A percentile compares a stretch with the other conserved stretches of the same genome.
These are phyloP conservation scores for Timandra comae DNA, from an alignment of 2,888 invertebrate species.

Conservation along the genomic window DNA sequence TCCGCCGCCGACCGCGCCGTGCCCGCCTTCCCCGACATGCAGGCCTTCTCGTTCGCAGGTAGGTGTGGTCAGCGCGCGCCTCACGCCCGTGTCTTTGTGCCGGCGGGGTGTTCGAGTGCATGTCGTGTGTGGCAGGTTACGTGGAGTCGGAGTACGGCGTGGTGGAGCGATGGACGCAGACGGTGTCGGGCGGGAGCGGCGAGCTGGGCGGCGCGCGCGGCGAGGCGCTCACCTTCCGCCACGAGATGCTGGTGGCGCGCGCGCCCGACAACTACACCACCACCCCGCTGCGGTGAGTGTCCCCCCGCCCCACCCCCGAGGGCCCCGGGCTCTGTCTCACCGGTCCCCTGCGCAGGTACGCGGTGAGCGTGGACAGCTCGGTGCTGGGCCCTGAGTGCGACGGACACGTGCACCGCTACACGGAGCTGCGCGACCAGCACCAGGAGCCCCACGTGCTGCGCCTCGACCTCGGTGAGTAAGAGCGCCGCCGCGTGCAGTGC, in stretches of 20 bases:
- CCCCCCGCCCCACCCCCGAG: no score
- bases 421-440: slow-evolving; percentile 26
- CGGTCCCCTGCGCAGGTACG: slow-evolving; percentile 42
- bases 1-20: slow-evolving; percentile 31
- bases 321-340: slow-evolving; percentile 6
- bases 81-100: background rate
- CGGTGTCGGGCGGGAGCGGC: slow-evolving; percentile 33
- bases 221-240: slow-evolving; percentile 46
- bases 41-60: slow-evolving; percentile 48
- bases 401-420: slow-evolving; percentile 52
- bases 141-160: slow-evolving; percentile 23
- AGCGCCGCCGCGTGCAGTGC: slow-evolving; percentile 19
- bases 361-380: slow-evolving; percentile 56
- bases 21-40: slow-evolving; percentile 48
- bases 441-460: slow-evolving; percentile 31
- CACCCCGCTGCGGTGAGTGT: slow-evolving; percentile 39
- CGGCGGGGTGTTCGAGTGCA: no score
- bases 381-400: slow-evolving; percentile 50
- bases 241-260: slow-evolving; percentile 48
- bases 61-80: slow-evolving; percentile 1
- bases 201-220: slow-evolving; percentile 45
- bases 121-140: slow-evolving; percentile 35
- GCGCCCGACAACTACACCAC: slow-evolving; percentile 28
- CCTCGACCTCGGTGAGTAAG: slow-evolving; percentile 40
- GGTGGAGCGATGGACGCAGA: slow-evolving; percentile 42